Evolutionary conservation across 2,888 invertebrate genomes (phyloP).

Genomic region (Anorthoa munda): DNA sequence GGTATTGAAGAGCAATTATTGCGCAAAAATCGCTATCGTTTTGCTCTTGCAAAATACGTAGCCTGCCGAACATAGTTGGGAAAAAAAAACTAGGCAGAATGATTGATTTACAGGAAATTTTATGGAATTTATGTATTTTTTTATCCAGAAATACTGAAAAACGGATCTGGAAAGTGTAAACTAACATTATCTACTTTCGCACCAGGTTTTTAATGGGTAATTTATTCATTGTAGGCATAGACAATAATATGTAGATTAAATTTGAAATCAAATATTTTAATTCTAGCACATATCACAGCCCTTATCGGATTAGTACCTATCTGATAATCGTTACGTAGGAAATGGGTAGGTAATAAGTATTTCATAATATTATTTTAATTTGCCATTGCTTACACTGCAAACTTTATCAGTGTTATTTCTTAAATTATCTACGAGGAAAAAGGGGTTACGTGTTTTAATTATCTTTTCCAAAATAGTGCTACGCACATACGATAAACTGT

Average conservation of each 20-base stretch:
- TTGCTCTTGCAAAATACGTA: no score
- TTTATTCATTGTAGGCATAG: neutral
- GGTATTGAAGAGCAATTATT: no score
- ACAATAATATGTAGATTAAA: neutral
- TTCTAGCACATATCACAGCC: conserved; percentile 25
- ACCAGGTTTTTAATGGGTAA: neutral
- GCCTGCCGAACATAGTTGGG: no score
- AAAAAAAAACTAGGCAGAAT: no score
- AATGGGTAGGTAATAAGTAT: conserved; percentile 15
- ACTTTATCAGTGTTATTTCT: neutral
- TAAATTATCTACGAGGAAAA: conserved; percentile 1
- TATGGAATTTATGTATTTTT: no score
- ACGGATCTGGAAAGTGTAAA: neutral
- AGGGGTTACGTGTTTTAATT: neutral
- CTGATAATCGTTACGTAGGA: conserved; percentile 12
- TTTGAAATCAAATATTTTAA: conserved; percentile 27
- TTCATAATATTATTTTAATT: conserved; percentile 19
- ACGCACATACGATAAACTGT: conserved; percentile 18
- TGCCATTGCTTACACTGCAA: neutral
- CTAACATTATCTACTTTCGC: neutral
- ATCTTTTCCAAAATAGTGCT: conserved; percentile 16
- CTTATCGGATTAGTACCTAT: conserved; percentile 23
- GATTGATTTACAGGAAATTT: neutral
- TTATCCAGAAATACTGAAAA: no score
- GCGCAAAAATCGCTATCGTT: no score